phyloP scores from a whole-genome alignment of 1,140 invertebrate genomes.

The Myzus persicae region DNA sequence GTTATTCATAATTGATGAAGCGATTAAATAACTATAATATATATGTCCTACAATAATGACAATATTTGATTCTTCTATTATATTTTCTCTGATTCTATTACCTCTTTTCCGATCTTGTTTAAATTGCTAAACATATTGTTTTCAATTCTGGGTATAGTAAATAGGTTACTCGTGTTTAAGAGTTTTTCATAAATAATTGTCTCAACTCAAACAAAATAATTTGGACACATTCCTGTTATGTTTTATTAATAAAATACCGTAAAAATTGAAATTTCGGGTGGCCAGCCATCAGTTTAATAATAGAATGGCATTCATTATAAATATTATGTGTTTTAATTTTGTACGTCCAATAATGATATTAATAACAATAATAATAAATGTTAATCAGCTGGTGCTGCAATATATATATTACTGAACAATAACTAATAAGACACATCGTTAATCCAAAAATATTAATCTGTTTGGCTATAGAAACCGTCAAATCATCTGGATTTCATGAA shows the following conservation, averaged over 20 bases:
- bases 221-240: neutral
- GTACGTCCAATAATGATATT: neutral
- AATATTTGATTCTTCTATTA: neutral
- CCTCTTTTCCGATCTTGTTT: neutral
- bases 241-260: slow-evolving; percentile 40
- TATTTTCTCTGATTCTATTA: neutral
- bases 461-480: neutral
- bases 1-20: neutral
- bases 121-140: neutral
- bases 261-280: slow-evolving; percentile 41
- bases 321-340: neutral
- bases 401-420: neutral
- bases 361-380: neutral
- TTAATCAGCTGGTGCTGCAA: neutral
- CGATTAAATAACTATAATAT: neutral
- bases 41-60: neutral
- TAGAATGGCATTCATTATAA: neutral
- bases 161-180: neutral
- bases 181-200: neutral
- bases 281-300: slow-evolving; percentile 31
- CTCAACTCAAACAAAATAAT: neutral
- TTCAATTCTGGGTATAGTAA: neutral
- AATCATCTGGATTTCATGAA: neutral
- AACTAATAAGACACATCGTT: neutral
- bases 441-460: neutral